These are phyloP conservation scores for Epirrita christyi DNA, from an alignment of 2,888 invertebrate species.

Conservation along the genomic window DNA sequence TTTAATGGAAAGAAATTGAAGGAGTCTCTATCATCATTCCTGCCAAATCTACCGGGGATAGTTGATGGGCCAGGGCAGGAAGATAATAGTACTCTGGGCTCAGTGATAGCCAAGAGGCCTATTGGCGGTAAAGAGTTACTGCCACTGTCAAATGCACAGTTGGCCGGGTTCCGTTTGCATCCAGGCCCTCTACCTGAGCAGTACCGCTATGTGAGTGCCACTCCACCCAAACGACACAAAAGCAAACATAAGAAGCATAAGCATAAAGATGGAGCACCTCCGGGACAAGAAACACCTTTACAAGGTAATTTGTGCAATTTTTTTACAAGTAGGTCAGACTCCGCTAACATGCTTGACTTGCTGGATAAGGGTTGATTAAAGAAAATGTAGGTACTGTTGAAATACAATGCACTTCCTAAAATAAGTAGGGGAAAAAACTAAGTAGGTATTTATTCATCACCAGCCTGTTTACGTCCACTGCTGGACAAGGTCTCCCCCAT, in stretches of 20 bases:
- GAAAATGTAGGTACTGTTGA: too few relatives aligned
- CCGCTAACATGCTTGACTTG: too few relatives aligned
- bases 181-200: conserved; percentile 98
- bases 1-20: conserved; percentile 98
- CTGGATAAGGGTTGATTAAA: too few relatives aligned
- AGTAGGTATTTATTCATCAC: too few relatives aligned
- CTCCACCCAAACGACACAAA: conserved; percentile 96
- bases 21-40: conserved; percentile 97
- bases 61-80: conserved; percentile 96
- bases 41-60: conserved; percentile 97
- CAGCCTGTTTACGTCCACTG: too few relatives aligned
- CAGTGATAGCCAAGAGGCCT: conserved; percentile 97
- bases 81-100: conserved; percentile 94
- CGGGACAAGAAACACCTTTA: conserved; percentile 90
- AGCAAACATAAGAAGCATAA: conserved; percentile 98
- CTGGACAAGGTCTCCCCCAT: too few relatives aligned
- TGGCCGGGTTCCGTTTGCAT: conserved; percentile 97
- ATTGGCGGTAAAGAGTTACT: conserved; percentile 94
- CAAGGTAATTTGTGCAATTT: conserved; percentile 77
- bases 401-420: too few relatives aligned
- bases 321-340: too few relatives aligned
- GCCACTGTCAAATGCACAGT: conserved; percentile 93
- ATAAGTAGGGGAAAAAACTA: too few relatives aligned
- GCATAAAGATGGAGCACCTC: conserved; percentile 93
- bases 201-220: conserved; percentile 95